Evolutionary conservation across 2,113 vertebrate species (phyloP), one percentile per base, ranked within the genome.

Genomic region (Callionymus lyra): DNA sequence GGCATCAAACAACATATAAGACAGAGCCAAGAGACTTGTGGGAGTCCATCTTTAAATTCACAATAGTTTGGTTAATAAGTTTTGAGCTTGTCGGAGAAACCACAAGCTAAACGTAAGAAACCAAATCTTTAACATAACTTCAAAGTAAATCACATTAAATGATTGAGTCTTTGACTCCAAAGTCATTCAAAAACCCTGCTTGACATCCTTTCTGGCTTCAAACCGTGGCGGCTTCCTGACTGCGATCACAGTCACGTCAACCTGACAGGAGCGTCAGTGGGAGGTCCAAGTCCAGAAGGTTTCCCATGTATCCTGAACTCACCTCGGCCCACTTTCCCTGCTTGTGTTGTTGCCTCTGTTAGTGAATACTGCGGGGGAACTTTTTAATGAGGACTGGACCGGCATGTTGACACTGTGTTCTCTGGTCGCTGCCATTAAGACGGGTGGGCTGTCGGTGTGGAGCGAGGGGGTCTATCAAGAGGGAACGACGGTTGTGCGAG

Each of bases 201-300:
- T 56, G 71, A 27, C 1, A 42, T 38, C 59, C 14, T 10, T 44
- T 59, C 31, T 56, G 56, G 31, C 39, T 47, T 62, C 17, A 50
- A 59, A 49, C 48, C 43, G 1, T 5, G 2, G 1, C n/a, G 5
- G 53, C 54, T 6, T 1, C 47, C 65, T 12, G 17, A 9, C 50
- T 53, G 63, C 17, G 50, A 51, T 65, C 54, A 44, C 33, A 39
- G 48, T 69, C 47, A 53, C 54, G 55, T 67, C 57, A 56, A 59
- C 48, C 59, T 27, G 56, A 44, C 54, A 44, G 53, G 18, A 10
- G 31, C 51, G 0, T 16, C 21, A 0, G 62, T 1, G 9, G 62
- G 72, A 50, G 43, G 15, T 2, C 6, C 3, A 38, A 49, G 15
- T 48, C 53, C 45, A 34, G 44, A 31, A 1, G 56, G 35, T 50